Evolutionary conservation across 2,113 vertebrate species (phyloP), one percentile per base, ranked within the genome.

Genomic region (Takifugu flavidus): DNA sequence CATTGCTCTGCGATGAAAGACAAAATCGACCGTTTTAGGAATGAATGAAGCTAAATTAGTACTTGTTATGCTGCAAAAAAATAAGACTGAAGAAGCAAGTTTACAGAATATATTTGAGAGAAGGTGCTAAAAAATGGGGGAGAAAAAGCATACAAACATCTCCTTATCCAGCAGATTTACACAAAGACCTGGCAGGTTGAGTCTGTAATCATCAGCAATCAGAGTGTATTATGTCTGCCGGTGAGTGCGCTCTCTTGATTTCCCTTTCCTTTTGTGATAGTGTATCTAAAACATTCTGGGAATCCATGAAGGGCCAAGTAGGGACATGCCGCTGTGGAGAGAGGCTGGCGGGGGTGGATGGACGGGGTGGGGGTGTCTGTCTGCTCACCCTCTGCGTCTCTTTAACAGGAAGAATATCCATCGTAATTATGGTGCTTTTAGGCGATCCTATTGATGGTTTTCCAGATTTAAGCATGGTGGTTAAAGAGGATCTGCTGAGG

Each of bases 251-350:
- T 49, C 49, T 26, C 56, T 46, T 49, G 29, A 59, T 72, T 60
- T 62, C 34, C 12, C 50, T 74, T 57, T 39, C 13, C 26, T 29
- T 53, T 55, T 47, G 25, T 42, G 85, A 84, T 84, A 74, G 67
- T 49, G 49, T 79, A 79, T 84, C 85, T 84, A 44, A 83, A 65
- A 74, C 63, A 85, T 82, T 65, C 61, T 65, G 74, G 74, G 84
- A 86, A 82, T 84, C 53, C 56, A 20, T 4, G 34, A 53, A 27
- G 43, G 75, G 52, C 77, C 59, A 11, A 78, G 79, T 31, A 69
- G 62, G 49, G 51, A 77, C 85, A 78, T 1, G 74, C 52, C 14
- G 6, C 47, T 61, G 55, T 53, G n/a, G 46, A 58, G 42, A 14
- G 25, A 56, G 49, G 20, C 20, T 20, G 13, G 13, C 29, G 11